Percentiles rank a stretch among this genome's conserved stretches.
Conservation (phyloP, 2,888 invertebrate species). For the Conops quadrifasciatus region DNA sequence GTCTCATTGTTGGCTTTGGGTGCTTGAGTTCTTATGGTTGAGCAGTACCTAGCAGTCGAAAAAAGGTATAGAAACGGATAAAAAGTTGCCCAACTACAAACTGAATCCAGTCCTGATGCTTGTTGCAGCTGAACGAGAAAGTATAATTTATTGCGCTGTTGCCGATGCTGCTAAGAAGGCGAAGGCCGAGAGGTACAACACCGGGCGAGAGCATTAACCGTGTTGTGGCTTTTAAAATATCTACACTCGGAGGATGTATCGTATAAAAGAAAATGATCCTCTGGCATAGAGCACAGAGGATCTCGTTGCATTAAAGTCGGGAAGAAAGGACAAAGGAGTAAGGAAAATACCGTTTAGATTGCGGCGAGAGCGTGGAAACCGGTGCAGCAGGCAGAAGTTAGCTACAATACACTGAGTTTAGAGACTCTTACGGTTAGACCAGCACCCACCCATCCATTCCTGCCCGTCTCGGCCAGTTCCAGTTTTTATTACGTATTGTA, state of each 20-base stretch:
- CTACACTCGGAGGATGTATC: background rate
- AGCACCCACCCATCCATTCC: background rate
- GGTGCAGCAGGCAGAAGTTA: too few relatives aligned
- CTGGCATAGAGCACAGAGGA: background rate
- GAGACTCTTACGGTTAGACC: background rate
- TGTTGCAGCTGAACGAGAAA: constrained; percentile 26
- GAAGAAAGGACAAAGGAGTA: too few relatives aligned
- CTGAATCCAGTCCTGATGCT: constrained; percentile 26
- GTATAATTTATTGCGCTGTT: constrained; percentile 31
- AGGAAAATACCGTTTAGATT: too few relatives aligned
- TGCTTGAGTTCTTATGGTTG: constrained; percentile 1
- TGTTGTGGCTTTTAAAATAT: constrained; percentile 5
- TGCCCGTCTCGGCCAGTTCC: background rate
- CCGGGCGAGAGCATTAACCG: background rate
- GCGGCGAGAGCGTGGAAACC: too few relatives aligned
- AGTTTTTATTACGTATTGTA: background rate
- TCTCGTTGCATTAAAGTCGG: too few relatives aligned
- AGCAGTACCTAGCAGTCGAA: background rate
- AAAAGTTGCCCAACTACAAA: constrained; percentile 18
- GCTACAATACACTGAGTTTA: background rate
- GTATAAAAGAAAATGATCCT: background rate
- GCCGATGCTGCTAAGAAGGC: constrained; percentile 1
- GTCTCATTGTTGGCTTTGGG: background rate
- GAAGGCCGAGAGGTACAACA: background rate
- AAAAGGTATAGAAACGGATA: background rate